These are phyloP conservation scores for Thomomys bottae DNA, from an alignment of 2,113 vertebrate genomes.

Conservation along the genomic window DNA sequence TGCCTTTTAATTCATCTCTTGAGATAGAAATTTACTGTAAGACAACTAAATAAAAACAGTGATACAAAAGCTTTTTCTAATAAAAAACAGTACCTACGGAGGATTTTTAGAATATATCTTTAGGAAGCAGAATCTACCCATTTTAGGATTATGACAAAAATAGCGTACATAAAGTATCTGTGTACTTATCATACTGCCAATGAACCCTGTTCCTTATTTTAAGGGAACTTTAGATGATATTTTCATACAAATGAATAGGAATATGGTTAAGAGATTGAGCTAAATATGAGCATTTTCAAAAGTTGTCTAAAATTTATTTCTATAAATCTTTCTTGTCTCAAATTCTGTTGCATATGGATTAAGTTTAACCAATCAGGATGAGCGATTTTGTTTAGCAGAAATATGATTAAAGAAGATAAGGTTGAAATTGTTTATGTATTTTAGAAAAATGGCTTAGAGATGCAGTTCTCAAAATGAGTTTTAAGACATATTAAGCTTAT, in stretches of 20 bases:
- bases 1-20: constrained; percentile 60
- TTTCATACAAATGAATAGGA: constrained; percentile 1
- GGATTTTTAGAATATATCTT: background rate
- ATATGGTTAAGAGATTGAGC: background rate
- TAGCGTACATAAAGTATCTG: background rate
- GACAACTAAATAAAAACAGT: constrained; percentile 2
- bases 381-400: background rate
- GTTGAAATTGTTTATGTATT: constrained; percentile 7
- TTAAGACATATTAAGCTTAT: background rate
- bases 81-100: background rate
- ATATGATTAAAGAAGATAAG: background rate
- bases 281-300: background rate
- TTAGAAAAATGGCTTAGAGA: background rate
- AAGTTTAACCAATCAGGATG: background rate
- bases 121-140: background rate
- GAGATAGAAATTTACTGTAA: constrained; percentile 47
- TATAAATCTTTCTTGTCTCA: constrained; percentile 8
- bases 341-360: constrained; percentile 1
- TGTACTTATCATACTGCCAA: background rate
- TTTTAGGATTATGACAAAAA: background rate
- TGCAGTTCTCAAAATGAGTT: background rate
- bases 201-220: background rate
- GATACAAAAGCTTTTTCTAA: background rate
- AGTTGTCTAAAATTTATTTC: background rate
- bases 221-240: background rate